Base-by-base conservation (phyloP, 2,888 invertebrate genomes). In the Catocala fraxini region DNA sequence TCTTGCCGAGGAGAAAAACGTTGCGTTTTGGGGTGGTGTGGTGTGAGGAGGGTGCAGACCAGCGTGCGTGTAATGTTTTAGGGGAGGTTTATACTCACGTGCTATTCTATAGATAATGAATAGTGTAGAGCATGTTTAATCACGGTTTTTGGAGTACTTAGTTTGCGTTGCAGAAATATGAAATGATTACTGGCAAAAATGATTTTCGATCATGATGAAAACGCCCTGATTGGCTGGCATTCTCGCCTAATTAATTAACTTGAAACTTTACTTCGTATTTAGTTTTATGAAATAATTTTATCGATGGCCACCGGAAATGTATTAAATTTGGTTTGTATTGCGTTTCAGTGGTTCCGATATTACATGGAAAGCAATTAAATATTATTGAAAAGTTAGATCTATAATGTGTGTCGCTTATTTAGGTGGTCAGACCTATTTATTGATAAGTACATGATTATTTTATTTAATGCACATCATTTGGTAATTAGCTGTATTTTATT, bases 61-160 rank as follows among this genome's bases (percentile, higher is more conserved):
- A 83, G 83, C 86, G 88, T 92, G 92, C 92, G 93, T 92, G 92
- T 91, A 90, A 90, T 89, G 89, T 90, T 89, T 89, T 91, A 89
- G 90, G 91, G 91, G 91, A 87, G 77, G 82, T 53, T 74, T 75
- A 70, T 78, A 75, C 77, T 79, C 72, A 12, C 63, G 75, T 71
- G 73, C 74, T 71, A 39, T 39, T 39, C 35, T 39, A 88, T 88
- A 89, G 89, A 86, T 92, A 92, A 92, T 91, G 90, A 92, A 93
- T 92, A 92, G 93, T 85, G 90, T 90, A 91, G 89, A 90, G 91
- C 35, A 39, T 91, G 89, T 91, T 92, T 91, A 92, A 92, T 92
- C 90, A 91, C 85, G 87, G 89, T 89, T 92, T 90, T 91, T 85
- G 89, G 87, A 83, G 90, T 91, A 91, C 89, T 91, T 91, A 90